Evolutionary conservation across 2,797 vertebrate genomes (phyloP).

Genomic region (Ctenopoma multispine): DNA sequence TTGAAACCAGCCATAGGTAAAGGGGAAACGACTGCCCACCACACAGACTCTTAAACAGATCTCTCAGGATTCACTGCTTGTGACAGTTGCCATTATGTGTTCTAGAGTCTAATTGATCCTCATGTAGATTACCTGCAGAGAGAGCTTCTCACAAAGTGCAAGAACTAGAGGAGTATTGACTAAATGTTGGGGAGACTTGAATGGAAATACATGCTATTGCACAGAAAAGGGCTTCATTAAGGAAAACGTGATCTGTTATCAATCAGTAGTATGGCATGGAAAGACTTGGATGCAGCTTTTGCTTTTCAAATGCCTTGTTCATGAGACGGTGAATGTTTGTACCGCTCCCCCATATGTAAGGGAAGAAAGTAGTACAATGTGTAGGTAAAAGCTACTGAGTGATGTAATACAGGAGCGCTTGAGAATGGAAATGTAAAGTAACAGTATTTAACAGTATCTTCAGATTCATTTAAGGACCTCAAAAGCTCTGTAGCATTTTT

Average conservation of each 20-base stretch:
- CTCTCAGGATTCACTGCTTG: slow-evolving; percentile 52
- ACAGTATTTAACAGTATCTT: not conserved
- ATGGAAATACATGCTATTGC: slow-evolving; percentile 62
- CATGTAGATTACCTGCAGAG: slow-evolving; percentile 48
- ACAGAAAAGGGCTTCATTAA: slow-evolving; percentile 49
- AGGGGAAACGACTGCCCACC: slow-evolving; percentile 51
- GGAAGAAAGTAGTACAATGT: slow-evolving; percentile 27
- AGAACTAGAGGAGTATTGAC: slow-evolving; percentile 61
- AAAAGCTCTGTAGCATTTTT: slow-evolving; percentile 7
- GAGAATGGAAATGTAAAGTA: slow-evolving; percentile 11
- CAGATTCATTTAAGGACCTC: slow-evolving; percentile 13
- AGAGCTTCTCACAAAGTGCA: slow-evolving; percentile 55
- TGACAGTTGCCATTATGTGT: slow-evolving; percentile 54
- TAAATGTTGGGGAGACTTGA: slow-evolving; percentile 58
- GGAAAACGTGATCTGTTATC: slow-evolving; percentile 49
- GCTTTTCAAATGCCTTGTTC: slow-evolving; percentile 15
- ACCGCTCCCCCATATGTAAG: slow-evolving; percentile 6
- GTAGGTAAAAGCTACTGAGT: slow-evolving; percentile 27
- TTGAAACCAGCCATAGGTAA: slow-evolving; percentile 68
- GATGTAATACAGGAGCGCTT: slow-evolving; percentile 3
- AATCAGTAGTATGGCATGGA: slow-evolving; percentile 50
- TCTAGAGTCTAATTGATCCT: slow-evolving; percentile 63
- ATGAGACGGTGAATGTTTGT: slow-evolving; percentile 25
- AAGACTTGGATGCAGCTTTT: slow-evolving; percentile 45
- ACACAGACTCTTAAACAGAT: slow-evolving; percentile 51